Evolutionary conservation across 2,797 vertebrate genomes (phyloP).

Genomic region (Leptodactylus fallax): DNA sequence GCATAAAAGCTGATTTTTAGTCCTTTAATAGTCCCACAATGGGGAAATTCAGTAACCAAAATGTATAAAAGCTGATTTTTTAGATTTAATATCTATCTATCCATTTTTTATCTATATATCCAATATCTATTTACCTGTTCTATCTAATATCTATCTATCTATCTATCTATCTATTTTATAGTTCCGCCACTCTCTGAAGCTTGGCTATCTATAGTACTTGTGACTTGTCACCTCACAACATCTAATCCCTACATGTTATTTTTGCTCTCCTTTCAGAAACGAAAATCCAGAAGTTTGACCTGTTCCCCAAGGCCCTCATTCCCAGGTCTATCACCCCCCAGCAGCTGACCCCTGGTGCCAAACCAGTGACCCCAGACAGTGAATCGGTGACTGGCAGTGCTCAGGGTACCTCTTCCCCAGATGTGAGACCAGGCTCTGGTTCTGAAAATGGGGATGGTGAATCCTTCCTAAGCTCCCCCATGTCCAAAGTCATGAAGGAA

Average conservation of each 20-base stretch:
- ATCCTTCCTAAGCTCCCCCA: constrained; percentile 90
- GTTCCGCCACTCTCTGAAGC: not conserved
- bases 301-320: constrained; percentile 89
- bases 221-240: not conserved
- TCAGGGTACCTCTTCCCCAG: constrained; percentile 88
- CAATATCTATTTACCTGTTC: not conserved
- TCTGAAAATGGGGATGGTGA: constrained; percentile 96
- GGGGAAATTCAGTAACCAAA: too few species aligned
- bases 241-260: not conserved
- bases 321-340: constrained; percentile 81
- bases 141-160: not conserved
- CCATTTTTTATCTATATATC: not conserved
- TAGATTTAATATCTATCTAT: too few species aligned
- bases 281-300: constrained; percentile 93
- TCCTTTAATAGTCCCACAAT: too few species aligned
- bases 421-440: constrained; percentile 87
- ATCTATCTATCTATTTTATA: not conserved
- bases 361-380: constrained; percentile 85
- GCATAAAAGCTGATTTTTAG: too few species aligned
- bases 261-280: constrained; percentile 77
- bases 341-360: constrained; percentile 78
- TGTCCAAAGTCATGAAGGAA: constrained; percentile 85
- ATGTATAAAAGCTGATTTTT: too few species aligned
- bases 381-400: constrained; percentile 82
- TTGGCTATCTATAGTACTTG: not conserved